Conservation (phyloP, 2,113 vertebrate genomes). For the Podarcis cretensis region DNA sequence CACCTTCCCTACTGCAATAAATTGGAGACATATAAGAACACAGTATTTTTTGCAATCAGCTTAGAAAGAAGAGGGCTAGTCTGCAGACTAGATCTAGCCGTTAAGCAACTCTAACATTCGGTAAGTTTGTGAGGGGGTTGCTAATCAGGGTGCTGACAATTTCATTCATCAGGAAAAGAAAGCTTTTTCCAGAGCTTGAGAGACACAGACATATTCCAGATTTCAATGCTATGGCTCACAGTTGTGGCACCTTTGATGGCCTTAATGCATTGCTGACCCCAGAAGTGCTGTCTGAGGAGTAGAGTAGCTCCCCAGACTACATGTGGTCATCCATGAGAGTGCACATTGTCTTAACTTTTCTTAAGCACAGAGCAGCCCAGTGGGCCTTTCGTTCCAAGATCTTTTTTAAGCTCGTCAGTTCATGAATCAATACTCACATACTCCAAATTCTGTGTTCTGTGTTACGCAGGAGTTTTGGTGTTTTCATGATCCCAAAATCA, state of each 20-base stretch:
- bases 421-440: not conserved
- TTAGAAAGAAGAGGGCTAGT: no score
- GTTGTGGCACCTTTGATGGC: not conserved
- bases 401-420: not conserved
- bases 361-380: not conserved
- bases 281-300: not conserved
- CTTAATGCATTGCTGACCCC: not conserved
- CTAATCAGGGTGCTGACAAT: no score
- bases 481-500: not conserved
- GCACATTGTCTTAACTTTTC: not conserved
- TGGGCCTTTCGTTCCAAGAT: not conserved
- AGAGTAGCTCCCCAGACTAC: not conserved
- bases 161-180: no score
- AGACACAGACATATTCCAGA: not conserved
- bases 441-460: not conserved
- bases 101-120: no score
- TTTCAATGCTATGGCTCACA: not conserved
- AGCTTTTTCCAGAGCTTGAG: no score
- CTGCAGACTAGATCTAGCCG: no score
- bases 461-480: not conserved
- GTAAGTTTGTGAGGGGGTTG: no score
- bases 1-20: no score
- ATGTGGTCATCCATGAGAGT: not conserved
- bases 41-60: no score
- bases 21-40: no score